Base-by-base conservation (phyloP, 2,113 vertebrate species). In the Pangasianodon hypophthalmus region DNA sequence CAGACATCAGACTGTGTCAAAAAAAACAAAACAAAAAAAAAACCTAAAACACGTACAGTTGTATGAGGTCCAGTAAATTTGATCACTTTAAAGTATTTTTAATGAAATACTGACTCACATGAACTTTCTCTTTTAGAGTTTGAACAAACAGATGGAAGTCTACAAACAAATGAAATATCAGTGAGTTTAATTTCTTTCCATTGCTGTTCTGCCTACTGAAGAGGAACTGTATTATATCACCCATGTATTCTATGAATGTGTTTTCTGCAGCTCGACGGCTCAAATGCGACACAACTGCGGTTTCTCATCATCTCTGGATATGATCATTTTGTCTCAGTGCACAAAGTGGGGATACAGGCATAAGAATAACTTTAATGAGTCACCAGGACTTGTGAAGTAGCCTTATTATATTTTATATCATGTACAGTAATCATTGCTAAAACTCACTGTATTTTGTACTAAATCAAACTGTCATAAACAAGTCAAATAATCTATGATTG, bases 321-420 rank as follows among this genome's bases (percentile, higher is more conserved):
- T 81, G 97, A 99, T 92, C 97, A 98, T 90, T 99, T 99, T 95
- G 97, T 97, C 19, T 97, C 98, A 21, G 97, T 99, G 92, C 97
- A 98, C 93, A 96, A 94, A 85, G 93, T 99, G 92, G 95, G 95
- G 90, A 95, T 97, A 89, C 97, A 98, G 92, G 96, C 96, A 84
- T 90, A 84, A 94, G 89, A 44, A 41, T 41, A 18, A 85, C 26
- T 13, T 32, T 29, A 64, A 32, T 77, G 4, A 6, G 2, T 32
- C 6, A 32, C 26, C 69, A 13, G 4, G 19, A 62, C 14, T 77
- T 62, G 8, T n/a, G 13, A 86, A 54, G 19, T 9, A n/a, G 10
- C 3, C 5, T 46, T 46, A n/a, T 24, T 37, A 85, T 24, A 52
- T 52, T 29, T 75, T 86, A 52, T 18, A 86, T 52, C 9, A 85